These are phyloP conservation scores for Loris lydekkerianus DNA, from an alignment of 2,797 vertebrate species.

Conservation along the genomic window DNA sequence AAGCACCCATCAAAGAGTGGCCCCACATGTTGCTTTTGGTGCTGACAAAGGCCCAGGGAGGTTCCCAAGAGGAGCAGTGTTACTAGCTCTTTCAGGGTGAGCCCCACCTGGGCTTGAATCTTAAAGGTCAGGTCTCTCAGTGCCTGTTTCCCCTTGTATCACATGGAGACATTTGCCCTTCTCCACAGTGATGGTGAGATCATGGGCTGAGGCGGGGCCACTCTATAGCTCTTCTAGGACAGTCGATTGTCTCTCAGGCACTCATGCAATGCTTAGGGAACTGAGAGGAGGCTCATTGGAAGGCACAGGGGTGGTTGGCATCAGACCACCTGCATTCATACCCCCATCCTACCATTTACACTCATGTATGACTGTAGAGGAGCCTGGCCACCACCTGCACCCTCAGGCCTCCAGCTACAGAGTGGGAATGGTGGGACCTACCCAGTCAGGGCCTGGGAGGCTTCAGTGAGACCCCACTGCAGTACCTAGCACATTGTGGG, in stretches of 20 bases:
- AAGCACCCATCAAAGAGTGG: not conserved
- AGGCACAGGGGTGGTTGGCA: not conserved
- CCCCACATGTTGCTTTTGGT: not conserved
- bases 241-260: fast-evolving
- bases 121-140: not conserved
- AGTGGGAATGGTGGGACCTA: not conserved
- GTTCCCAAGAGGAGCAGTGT: not conserved
- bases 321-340: not conserved
- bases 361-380: not conserved
- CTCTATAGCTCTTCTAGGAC: not conserved
- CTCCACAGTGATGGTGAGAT: not conserved
- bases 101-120: not conserved
- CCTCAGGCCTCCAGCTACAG: not conserved
- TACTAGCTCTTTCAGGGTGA: not conserved
- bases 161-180: not conserved
- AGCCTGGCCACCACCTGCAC: not conserved
- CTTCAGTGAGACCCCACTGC: not conserved
- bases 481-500: not conserved
- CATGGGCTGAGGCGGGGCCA: not conserved
- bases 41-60: not conserved
- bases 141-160: not conserved
- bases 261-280: not conserved
- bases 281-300: not conserved
- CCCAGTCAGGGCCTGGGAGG: not conserved
- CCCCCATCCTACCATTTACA: not conserved